These are phyloP conservation scores for Nemoura dubitans DNA, from an alignment of 2,888 invertebrate genomes.

Conservation along the genomic window DNA sequence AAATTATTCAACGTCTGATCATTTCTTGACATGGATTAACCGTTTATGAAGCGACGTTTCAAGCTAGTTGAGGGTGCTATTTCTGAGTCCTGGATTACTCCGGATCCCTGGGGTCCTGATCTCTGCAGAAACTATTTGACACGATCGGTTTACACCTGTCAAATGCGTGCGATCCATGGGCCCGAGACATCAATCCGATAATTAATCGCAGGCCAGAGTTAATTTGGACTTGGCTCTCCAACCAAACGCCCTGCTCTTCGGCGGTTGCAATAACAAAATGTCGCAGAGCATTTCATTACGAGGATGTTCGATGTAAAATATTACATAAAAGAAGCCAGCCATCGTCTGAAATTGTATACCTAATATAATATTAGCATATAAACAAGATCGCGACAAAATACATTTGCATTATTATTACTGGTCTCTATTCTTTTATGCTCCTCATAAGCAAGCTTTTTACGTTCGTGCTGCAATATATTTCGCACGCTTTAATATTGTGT, in stretches of 20 bases:
- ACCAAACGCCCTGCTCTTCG: neutral
- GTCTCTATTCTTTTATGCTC: conserved; percentile 31
- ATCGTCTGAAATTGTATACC: conserved; percentile 41
- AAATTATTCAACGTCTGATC: neutral
- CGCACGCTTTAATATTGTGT: conserved; percentile 47
- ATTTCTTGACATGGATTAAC: neutral
- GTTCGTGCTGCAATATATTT: conserved; percentile 19
- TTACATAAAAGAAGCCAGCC: conserved; percentile 1
- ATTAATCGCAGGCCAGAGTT: neutral
- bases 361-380: conserved; percentile 50
- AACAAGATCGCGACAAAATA: conserved; percentile 50
- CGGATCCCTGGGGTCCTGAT: neutral
- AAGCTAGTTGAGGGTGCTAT: neutral
- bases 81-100: neutral
- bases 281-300: conserved; percentile 25
- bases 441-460: conserved; percentile 37
- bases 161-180: neutral
- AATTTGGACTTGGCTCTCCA: neutral
- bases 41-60: neutral
- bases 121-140: neutral
- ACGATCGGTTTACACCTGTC: neutral
- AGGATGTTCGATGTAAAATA: neutral
- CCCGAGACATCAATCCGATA: neutral
- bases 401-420: conserved; percentile 48
- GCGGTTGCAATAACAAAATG: conserved; percentile 2